A percentile compares a stretch with the other conserved stretches of the same genome.
Evolutionary conservation across 35 echinoderm and acorn worm genomes (phyloP).

Genomic region (Apostichopus parvimensis): DNA sequence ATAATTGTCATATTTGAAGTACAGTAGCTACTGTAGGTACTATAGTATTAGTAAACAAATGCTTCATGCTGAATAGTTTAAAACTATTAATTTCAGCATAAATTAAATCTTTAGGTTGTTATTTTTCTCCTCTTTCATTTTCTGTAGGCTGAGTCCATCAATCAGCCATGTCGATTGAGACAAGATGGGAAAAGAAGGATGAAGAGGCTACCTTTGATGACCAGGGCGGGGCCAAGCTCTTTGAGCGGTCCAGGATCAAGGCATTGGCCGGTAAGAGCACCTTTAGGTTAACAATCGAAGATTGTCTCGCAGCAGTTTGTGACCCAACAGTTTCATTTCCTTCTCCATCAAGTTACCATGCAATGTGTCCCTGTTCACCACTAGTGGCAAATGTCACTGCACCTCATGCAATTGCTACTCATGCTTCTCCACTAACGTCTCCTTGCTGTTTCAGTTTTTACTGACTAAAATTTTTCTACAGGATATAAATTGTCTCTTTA

Average conservation of each 20-base stretch:
- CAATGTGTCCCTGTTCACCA: no score
- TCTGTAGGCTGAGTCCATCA: constrained; percentile 54
- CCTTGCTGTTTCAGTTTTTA: no score
- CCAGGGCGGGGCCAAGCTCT: constrained; percentile 95
- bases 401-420: no score
- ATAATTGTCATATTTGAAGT: no score
- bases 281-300: no score
- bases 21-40: not conserved
- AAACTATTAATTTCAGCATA: not conserved
- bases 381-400: no score
- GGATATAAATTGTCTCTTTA: no score
- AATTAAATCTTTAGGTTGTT: not conserved
- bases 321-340: no score
- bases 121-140: not conserved
- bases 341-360: no score
- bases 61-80: not conserved
- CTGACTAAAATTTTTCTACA: no score
- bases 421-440: no score
- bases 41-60: not conserved
- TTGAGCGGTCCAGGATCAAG: constrained; percentile 98
- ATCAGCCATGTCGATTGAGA: constrained; percentile 80
- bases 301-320: no score
- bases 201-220: constrained; percentile 82
- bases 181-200: constrained; percentile 52
- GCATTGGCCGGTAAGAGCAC: constrained; percentile 85